Percentiles rank a stretch among this genome's conserved stretches.
phyloP scores from a whole-genome alignment of 2,888 invertebrate genomes.

The Petrolisthes manimaculis region DNA sequence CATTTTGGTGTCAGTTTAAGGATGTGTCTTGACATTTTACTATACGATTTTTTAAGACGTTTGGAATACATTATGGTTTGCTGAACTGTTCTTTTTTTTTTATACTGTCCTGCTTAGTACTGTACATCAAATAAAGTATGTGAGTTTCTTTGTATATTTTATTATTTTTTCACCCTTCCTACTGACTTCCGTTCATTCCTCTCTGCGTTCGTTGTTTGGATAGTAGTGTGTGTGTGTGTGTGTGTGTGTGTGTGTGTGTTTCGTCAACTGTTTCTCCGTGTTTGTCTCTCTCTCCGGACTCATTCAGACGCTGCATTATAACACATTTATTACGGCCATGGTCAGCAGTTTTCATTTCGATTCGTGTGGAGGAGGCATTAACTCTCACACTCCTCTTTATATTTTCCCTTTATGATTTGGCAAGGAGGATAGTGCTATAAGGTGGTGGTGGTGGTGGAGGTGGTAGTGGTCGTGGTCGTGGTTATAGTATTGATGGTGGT shows the following conservation, averaged over 20 bases:
- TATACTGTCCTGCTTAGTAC: too few species aligned
- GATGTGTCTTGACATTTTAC: too few species aligned
- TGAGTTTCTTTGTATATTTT: neutral
- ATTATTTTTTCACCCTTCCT: neutral
- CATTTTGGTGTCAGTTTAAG: too few species aligned
- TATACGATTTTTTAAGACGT: too few species aligned
- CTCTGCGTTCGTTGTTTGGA: neutral
- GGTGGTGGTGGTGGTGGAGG: neutral
- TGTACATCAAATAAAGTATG: too few species aligned
- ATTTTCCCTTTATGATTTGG: neutral
- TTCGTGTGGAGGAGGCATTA: constrained; percentile 11
- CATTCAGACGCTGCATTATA: neutral
- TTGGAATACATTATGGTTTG: too few species aligned
- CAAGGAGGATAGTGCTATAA: neutral
- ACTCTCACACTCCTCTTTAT: neutral
- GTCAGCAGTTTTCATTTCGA: constrained; percentile 12
- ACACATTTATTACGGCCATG: constrained; percentile 5
- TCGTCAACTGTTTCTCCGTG: neutral
- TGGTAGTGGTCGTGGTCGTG: neutral
- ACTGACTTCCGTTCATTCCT: neutral
- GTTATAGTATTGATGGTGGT: neutral
- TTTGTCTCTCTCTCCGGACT: neutral
- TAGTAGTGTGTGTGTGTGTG: neutral
- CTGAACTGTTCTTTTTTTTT: too few species aligned
- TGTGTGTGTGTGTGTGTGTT: neutral